Conservation (phyloP, 2,797 vertebrate genomes). For the Chaetodon trifasciatus region DNA sequence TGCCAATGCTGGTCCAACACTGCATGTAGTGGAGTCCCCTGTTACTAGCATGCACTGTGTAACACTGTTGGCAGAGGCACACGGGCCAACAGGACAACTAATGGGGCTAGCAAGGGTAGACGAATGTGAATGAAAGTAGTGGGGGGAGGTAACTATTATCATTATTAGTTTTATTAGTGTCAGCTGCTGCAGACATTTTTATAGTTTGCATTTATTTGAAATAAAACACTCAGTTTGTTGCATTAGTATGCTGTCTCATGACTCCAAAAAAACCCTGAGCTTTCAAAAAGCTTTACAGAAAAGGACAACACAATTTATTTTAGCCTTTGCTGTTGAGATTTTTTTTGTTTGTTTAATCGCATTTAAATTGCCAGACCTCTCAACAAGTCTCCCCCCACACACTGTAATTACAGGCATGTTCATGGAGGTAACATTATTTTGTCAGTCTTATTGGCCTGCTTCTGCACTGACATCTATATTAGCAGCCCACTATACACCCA, state of each 20-base stretch:
- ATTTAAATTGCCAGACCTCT: not conserved
- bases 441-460: too few relatives aligned
- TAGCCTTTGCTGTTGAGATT: not conserved
- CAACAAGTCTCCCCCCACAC: not conserved
- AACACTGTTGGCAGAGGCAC: too few relatives aligned
- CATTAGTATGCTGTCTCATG: not conserved
- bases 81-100: too few relatives aligned
- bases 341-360: not conserved
- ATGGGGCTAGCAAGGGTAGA: too few relatives aligned
- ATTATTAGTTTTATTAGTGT: too few relatives aligned
- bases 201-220: not conserved
- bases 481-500: not conserved
- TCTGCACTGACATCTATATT: not conserved
- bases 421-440: not conserved
- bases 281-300: not conserved
- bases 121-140: too few relatives aligned
- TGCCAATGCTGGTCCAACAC: too few relatives aligned
- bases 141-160: too few relatives aligned
- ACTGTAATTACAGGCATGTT: not conserved
- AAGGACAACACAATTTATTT: not conserved
- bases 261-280: not conserved
- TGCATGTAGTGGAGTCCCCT: too few relatives aligned
- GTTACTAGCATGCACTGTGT: too few relatives aligned
- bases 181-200: not conserved
- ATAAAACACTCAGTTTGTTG: not conserved